Evolutionary conservation across 1,140 invertebrate species (phyloP).

Genomic region (Drosophila carrolli): DNA sequence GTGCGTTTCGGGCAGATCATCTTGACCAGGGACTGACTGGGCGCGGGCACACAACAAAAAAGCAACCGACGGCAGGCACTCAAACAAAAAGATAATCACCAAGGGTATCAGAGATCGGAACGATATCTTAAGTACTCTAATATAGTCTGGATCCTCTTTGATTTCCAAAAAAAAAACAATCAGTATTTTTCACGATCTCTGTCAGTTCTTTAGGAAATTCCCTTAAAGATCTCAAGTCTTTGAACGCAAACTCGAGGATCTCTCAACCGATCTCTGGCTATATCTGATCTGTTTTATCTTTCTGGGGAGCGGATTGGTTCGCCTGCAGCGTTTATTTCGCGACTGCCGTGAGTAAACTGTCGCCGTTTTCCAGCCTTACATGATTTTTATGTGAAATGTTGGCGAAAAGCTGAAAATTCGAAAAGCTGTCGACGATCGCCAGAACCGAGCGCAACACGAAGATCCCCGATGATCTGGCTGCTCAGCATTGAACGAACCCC

Average conservation of each 20-base stretch:
- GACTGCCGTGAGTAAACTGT: conserved; percentile 83
- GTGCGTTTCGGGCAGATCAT: conserved; percentile 84
- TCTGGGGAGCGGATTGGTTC: conserved; percentile 21
- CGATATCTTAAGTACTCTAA: no score
- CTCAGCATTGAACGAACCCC: background rate
- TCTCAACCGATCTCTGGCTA: conserved; percentile 8
- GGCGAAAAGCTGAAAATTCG: conserved; percentile 63
- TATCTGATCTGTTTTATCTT: conserved; percentile 3
- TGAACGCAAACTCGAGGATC: background rate
- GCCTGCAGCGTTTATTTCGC: conserved; percentile 62
- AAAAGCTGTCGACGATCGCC: conserved; percentile 38
- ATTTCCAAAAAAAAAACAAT: no score
- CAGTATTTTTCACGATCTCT: no score
- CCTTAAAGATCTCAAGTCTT: no score
- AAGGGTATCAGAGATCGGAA: no score
- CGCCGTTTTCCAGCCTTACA: conserved; percentile 83
- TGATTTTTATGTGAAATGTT: conserved; percentile 84
- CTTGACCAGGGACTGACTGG: background rate
- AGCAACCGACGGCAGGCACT: conserved; percentile 29
- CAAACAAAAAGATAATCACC: conserved; percentile 28
- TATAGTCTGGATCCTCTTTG: no score
- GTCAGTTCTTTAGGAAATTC: background rate
- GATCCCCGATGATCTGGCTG: conserved; percentile 23
- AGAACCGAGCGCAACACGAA: conserved; percentile 22
- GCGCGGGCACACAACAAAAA: background rate